These are phyloP conservation scores for Andrena minutula DNA, from an alignment of 2,888 invertebrate species.

Conservation along the genomic window DNA sequence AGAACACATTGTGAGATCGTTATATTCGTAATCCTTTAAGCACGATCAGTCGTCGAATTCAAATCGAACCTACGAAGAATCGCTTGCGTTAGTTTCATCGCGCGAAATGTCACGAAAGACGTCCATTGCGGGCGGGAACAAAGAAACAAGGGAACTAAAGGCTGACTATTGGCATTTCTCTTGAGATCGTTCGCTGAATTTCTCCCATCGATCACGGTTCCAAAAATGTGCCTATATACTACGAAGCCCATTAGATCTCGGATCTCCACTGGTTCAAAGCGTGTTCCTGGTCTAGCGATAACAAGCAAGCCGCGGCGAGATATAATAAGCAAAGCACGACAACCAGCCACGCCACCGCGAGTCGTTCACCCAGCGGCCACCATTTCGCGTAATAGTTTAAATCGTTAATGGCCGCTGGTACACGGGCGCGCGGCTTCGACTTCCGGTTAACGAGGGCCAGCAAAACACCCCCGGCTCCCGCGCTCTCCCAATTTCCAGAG, in stretches of 20 bases:
- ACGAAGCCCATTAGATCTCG: background rate
- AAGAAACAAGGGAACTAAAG: too few relatives aligned
- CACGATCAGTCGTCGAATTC: background rate
- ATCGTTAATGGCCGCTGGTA: conserved; percentile 33
- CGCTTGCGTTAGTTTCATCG: background rate
- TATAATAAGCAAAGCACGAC: conserved; percentile 29
- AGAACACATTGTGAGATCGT: background rate
- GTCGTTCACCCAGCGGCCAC: conserved; percentile 31
- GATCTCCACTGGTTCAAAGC: conserved; percentile 16
- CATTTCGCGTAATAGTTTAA: conserved; percentile 49
- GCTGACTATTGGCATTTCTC: background rate
- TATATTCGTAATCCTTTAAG: background rate
- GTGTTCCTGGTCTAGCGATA: conserved; percentile 5
- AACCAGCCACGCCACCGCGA: background rate
- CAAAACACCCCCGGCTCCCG: background rate
- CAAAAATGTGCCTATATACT: background rate
- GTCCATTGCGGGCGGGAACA: too few relatives aligned
- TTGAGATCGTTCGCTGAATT: background rate
- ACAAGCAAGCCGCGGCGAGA: conserved; percentile 21
- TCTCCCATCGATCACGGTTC: background rate
- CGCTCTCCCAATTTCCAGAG: conserved; percentile 3
- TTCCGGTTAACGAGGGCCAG: conserved; percentile 32
- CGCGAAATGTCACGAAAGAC: too few relatives aligned
- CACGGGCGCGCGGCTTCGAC: background rate
- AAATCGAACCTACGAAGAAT: background rate